phyloP scores from a whole-genome alignment of 1,140 invertebrate genomes.

The Drosophila grimshawi region DNA sequence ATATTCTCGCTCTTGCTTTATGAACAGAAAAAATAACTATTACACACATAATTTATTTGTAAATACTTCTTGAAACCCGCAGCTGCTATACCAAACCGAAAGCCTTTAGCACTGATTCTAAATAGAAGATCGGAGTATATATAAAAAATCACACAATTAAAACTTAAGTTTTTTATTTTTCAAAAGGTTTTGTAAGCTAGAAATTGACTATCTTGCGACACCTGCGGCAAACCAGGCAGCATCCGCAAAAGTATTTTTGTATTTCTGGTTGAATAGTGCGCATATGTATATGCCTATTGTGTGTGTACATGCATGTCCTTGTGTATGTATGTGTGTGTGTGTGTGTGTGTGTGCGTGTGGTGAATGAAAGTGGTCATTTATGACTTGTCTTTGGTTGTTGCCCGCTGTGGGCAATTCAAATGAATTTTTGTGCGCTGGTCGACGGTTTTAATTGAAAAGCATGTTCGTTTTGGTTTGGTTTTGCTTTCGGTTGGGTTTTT shows the following conservation, averaged over 20 bases:
- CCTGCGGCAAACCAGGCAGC: background rate
- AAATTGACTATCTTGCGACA: background rate
- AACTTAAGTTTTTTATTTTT: too few species aligned
- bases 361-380: conserved; percentile 51
- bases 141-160: too few species aligned
- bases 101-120: too few species aligned
- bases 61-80: too few species aligned
- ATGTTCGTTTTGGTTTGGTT: conserved; percentile 74
- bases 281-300: background rate
- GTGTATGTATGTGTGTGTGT: background rate
- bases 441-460: conserved; percentile 79
- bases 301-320: background rate
- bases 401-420: conserved; percentile 58
- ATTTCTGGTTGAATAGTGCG: background rate
- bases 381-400: conserved; percentile 60
- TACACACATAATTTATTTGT: too few species aligned
- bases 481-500: conserved; percentile 63
- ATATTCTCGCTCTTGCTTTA: background rate
- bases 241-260: background rate
- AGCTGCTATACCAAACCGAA: too few species aligned
- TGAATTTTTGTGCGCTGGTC: conserved; percentile 70
- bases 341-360: background rate
- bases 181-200: too few species aligned
- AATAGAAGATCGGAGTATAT: too few species aligned
- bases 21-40: too few species aligned